Percentiles rank a stretch among this genome's conserved stretches.
phyloP scores from a whole-genome alignment of 2,888 invertebrate species.

The Arctia plantaginis region DNA sequence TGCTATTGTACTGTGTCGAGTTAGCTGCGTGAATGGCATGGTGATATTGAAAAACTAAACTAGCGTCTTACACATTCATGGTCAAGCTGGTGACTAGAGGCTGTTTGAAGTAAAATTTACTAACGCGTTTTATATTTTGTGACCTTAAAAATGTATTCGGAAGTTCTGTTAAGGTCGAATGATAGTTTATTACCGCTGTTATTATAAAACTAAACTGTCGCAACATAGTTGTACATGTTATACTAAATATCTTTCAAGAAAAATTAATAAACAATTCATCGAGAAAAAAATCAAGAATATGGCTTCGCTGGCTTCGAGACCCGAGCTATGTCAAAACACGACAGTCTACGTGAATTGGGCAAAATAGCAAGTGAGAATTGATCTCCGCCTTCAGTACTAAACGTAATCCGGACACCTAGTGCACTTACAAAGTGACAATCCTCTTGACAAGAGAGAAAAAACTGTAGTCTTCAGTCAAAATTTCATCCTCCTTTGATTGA shows the following conservation, averaged over 20 bases:
- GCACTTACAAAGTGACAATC: background rate
- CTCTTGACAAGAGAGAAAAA: background rate
- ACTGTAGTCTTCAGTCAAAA: background rate
- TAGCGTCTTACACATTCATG: conserved; percentile 6
- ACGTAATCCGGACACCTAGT: background rate
- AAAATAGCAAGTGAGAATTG: background rate
- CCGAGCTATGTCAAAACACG: background rate
- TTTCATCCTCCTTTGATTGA: background rate
- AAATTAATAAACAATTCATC: background rate
- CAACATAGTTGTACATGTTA: background rate
- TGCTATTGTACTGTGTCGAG: conserved; percentile 33
- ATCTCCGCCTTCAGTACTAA: background rate
- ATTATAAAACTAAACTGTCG: background rate
- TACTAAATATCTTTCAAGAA: too few species aligned
- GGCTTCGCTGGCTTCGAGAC: background rate
- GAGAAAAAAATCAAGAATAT: background rate
- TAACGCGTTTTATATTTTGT: conserved; percentile 1
- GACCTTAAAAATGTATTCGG: conserved; percentile 16
- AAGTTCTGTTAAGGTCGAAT: conserved; percentile 5
- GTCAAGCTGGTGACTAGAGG: conserved; percentile 11
- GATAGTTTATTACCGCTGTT: background rate
- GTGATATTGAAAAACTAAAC: conserved; percentile 13
- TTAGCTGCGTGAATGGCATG: conserved; percentile 19
- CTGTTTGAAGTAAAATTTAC: conserved; percentile 5
- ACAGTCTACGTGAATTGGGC: background rate